A percentile compares a stretch with the other conserved stretches of the same genome.
These are phyloP conservation scores for Pelochelys cantorii DNA, from an alignment of 2,797 vertebrate species.

Conservation along the genomic window DNA sequence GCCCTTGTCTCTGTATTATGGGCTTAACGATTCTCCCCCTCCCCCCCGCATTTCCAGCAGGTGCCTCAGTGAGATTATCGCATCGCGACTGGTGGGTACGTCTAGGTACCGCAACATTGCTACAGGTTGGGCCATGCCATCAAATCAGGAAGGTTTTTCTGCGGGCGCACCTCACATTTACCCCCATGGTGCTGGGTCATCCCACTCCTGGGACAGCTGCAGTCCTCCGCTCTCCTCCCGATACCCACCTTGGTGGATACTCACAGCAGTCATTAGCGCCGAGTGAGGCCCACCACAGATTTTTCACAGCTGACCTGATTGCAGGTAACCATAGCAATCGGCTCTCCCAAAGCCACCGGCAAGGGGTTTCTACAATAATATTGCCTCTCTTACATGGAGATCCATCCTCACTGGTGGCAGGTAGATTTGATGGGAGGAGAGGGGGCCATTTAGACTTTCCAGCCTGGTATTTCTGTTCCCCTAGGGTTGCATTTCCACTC, in stretches of 20 bases:
- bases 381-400: neutral
- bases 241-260: neutral
- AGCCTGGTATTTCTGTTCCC: neutral
- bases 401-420: neutral
- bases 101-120: neutral
- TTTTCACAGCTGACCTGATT: neutral
- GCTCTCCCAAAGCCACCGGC: neutral
- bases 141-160: neutral
- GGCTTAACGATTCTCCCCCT: neutral
- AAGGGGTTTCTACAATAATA: neutral
- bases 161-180: neutral
- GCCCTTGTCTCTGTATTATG: neutral
- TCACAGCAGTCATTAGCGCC: neutral
- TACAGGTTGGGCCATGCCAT: neutral
- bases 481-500: neutral
- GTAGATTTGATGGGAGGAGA: neutral
- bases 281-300: neutral
- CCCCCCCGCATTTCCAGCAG: neutral
- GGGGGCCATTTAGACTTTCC: neutral
- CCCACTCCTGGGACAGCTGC: neutral
- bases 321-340: neutral
- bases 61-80: neutral
- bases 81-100: neutral
- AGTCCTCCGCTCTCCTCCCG: neutral
- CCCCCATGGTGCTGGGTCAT: neutral